Base-by-base conservation (phyloP, 2,797 vertebrate species). In the Microchirus variegatus region DNA sequence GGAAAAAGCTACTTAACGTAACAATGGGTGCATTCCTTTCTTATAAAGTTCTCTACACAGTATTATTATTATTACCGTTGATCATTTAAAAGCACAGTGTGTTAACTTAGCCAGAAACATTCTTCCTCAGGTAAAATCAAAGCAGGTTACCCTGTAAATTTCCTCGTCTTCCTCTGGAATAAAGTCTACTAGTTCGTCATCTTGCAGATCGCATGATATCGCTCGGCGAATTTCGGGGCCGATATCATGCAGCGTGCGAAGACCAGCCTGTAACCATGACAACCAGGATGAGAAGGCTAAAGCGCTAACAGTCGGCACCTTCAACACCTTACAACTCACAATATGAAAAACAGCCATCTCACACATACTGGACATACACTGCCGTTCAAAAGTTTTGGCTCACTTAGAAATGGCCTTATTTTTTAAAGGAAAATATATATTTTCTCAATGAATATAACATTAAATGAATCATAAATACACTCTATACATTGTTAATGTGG, bases 121-220 rank as follows among this genome's bases (percentile, higher is more conserved):
- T 77, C 56, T 41, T 44, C 75, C 73, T 79, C 71, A 75, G 78
- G 81, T 87, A 73, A 83, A 87, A 86, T 81, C 67, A 91, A 81
- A 91, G 62, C 91, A 18, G 15, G 88, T 98, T 98, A 99, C 98
- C 96, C 98, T 97, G 95, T 96, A 97, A 90, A 97, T 94, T 89
- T 98, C 97, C 90, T 99, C 96, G 85, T 99, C 97, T 87, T 97
- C 97, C 87, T 96, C 96, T 81, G 93, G 94, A 86, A 97, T 96
- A 91, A 95, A 95, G 92, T 98, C 95, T 92, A 98, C 95, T 70
- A 97, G 95, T 86, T 98, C 97, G 83, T 99, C 97, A 89, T 99
- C 98, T 90, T 99, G 97, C 90, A 99, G 96, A 92, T 99, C 98
- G 92, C 98, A 99, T 89, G 98, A 99, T 93, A 99, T 99, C 81